Base-by-base conservation (phyloP, 2,797 vertebrate genomes). In the Falco naumanni region DNA sequence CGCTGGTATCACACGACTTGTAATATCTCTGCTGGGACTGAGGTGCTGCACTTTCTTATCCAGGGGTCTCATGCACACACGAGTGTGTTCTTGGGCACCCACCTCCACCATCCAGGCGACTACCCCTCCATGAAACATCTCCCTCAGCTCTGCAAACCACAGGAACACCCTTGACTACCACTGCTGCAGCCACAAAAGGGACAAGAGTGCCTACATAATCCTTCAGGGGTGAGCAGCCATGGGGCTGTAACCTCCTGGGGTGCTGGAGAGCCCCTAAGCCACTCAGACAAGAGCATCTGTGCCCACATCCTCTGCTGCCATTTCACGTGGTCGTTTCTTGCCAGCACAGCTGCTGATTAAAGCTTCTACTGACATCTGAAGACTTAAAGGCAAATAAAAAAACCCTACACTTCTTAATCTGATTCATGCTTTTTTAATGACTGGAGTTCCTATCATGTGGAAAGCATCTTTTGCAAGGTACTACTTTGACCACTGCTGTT, bases 351-450 rank as follows among this genome's bases (percentile, higher is more conserved):
- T 29, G 81, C 89, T 72, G 61, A 86, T 92, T 47, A 95, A 88
- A 95, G 72, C 70, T n/a, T 72, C 19, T 43, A 15, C 43, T 66
- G 91, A 86, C 85, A 95, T 78, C 72, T 84, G 87, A 94, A 88
- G 83, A 86, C 93, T 91, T 76, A 76, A 81, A 90, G 69, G 87
- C 89, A 94, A 91, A 94, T 89, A 69, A 90, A 94, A 86, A 92
- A 59, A 16, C 85, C 79, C 77, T 70, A 65, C 69, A 39, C 78
- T 82, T 69, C 61, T 86, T 90, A 81, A 91, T 81, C 93, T 33
- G 11, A 88, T 94, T 93, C 87, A 88, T 90, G 77, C 54, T 88
- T 93, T 92, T 96, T 95, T 93, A 96, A 94, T 84, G 93, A 91
- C 66, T 41, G 61, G 72, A 47, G 50, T 17, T 91, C 13, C 9